A percentile compares a stretch with the other conserved stretches of the same genome.
These are phyloP conservation scores for Salvelinus namaycush DNA, from an alignment of 2,113 vertebrate genomes.

Conservation along the genomic window DNA sequence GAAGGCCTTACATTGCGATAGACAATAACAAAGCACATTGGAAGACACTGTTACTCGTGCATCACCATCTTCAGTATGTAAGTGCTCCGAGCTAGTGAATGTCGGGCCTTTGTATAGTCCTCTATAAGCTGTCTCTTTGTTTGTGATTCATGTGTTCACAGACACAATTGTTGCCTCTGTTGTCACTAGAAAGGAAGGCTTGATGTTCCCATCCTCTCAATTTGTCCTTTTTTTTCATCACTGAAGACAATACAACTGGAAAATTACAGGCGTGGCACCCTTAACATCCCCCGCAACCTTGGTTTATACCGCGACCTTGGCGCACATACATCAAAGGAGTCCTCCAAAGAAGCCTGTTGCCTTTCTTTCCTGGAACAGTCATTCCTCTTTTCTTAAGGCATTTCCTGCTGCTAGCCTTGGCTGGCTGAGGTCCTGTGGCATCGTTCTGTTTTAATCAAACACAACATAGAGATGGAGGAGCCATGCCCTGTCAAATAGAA, in stretches of 20 bases:
- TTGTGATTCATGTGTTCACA: constrained; percentile 51
- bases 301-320: constrained; percentile 34
- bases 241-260: constrained; percentile 52
- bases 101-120: constrained; percentile 58
- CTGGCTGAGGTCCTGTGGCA: constrained; percentile 29
- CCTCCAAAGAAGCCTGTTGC: constrained; percentile 39
- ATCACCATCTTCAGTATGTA: constrained; percentile 44
- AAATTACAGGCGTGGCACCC: constrained; percentile 56
- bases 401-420: constrained; percentile 58
- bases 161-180: constrained; percentile 66
- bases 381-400: constrained; percentile 49
- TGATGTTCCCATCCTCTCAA: constrained; percentile 54
- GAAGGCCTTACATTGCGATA: constrained; percentile 15
- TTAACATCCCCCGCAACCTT: constrained; percentile 27
- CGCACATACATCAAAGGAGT: constrained; percentile 53
- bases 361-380: constrained; percentile 54
- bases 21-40: constrained; percentile 48
- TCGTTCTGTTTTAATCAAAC: constrained; percentile 60
- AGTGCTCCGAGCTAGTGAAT: constrained; percentile 40
- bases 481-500: constrained; percentile 33
- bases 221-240: constrained; percentile 48
- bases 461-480: constrained; percentile 37
- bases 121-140: constrained; percentile 62
- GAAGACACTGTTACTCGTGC: constrained; percentile 45
- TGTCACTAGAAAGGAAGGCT: constrained; percentile 60